Evolutionary conservation across 1,140 invertebrate genomes (phyloP), one percentile per base, ranked within the genome.

Genomic region (Bilobella aurantiaca): DNA sequence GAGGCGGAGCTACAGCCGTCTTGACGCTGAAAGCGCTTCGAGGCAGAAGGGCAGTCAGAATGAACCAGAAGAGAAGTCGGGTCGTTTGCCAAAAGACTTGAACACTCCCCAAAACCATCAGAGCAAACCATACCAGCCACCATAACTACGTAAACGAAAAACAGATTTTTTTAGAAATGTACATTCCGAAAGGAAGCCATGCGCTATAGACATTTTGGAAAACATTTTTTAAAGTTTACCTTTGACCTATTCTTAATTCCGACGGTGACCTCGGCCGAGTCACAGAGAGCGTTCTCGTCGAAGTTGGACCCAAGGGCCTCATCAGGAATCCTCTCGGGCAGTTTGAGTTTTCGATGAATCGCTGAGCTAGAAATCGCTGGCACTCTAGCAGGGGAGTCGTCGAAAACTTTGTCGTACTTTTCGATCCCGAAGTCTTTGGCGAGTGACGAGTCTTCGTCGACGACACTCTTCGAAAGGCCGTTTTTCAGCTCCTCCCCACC

Each of bases 61-160:
- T 37, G 56, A 72, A 63, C 47, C 66, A 72, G 66, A 68, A 67
- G 23, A 65, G 16, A 29, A 69, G 65, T 53, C 61, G 64, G 16
- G 69, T 25, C 25, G 69, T 61, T 59, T 53, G 64, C 70, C 67
- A 66, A 64, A 68, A 65, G 53, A 66, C 59, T 64, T 72, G 62
- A 42, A 72, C 37, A 42, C 64, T 57, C 53, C 70, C 70, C 65
- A 72, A 65, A 60, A 72, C 67, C 65, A 72, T 42, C 49, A 72
- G 53, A 62, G 67, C 31, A 31, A 67, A 62, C 67, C 67, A 72
- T 34, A 65, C 70, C 58, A 71, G 63, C 70, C 67, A 71, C 70
- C 70, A 72, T 34, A 72, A 66, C 67, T 72, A 69, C 56, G 63
- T 62, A 42, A 16, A 16, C 34, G 31, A 65, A 1, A 3, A 62